phyloP scores from a whole-genome alignment of 2,113 vertebrate genomes.

The Melanotaenia duboulayi region DNA sequence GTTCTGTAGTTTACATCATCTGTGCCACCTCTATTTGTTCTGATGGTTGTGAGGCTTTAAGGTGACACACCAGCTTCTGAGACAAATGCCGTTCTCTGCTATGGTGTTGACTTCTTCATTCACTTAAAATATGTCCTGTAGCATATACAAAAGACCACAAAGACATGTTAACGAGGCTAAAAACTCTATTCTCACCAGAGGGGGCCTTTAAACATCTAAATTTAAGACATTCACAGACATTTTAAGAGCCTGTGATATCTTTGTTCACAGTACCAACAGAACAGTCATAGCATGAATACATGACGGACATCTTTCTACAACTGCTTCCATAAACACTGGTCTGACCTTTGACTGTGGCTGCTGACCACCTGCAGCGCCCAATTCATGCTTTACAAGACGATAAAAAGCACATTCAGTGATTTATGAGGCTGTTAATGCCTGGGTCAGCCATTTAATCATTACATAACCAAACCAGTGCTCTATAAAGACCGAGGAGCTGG shows the following conservation, averaged over 20 bases:
- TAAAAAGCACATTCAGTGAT: slow-evolving; percentile 27
- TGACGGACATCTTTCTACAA: neutral
- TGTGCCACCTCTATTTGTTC: too few relatives aligned
- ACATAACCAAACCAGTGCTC: slow-evolving; percentile 53
- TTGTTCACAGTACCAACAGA: neutral
- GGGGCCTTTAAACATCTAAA: too few relatives aligned
- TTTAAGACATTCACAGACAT: too few relatives aligned
- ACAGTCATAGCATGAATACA: neutral
- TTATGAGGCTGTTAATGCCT: slow-evolving; percentile 47
- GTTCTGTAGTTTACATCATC: too few relatives aligned
- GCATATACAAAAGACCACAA: too few relatives aligned
- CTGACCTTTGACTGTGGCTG: slow-evolving; percentile 47
- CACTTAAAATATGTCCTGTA: too few relatives aligned
- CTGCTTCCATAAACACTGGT: neutral
- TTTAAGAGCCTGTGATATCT: neutral
- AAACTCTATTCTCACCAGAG: too few relatives aligned
- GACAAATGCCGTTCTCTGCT: too few relatives aligned
- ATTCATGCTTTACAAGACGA: slow-evolving; percentile 35
- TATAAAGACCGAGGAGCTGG: slow-evolving; percentile 34
- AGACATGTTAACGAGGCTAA: too few relatives aligned
- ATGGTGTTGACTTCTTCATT: too few relatives aligned
- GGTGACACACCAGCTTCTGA: too few relatives aligned
- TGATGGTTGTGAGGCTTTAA: too few relatives aligned
- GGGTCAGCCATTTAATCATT: slow-evolving; percentile 61
- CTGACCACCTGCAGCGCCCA: slow-evolving; percentile 21